Evolutionary conservation across 2,888 invertebrate species (phyloP).

Genomic region (Tetramorium bicarinatum): DNA sequence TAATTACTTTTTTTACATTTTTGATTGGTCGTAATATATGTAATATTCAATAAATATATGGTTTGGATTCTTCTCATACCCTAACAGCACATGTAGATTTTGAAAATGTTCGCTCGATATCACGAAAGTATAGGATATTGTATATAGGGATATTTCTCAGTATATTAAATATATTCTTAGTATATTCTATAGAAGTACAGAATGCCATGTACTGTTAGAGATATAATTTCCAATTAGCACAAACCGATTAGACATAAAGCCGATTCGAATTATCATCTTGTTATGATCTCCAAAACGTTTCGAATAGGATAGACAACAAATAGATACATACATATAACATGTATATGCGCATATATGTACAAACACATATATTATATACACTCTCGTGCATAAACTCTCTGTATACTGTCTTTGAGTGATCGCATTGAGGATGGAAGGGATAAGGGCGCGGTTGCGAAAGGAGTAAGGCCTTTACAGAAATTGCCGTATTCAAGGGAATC

Average conservation of each 20-base stretch:
- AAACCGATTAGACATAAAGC: neutral
- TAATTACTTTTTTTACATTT: neutral
- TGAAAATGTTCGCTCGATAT: no score
- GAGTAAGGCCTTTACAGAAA: slow-evolving; percentile 63
- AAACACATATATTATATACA: neutral
- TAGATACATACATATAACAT: neutral
- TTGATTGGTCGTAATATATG: neutral
- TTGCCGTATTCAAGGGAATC: slow-evolving; percentile 69
- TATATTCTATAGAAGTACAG: no score
- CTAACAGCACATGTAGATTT: no score
- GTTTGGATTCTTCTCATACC: no score
- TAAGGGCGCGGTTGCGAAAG: slow-evolving; percentile 31
- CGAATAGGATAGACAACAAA: slow-evolving; percentile 9
- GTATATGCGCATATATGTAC: neutral
- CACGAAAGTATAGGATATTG: no score
- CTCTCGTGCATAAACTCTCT: neutral
- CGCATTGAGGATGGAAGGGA: neutral
- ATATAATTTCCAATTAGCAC: slow-evolving; percentile 14
- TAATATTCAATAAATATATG: neutral
- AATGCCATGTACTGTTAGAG: no score
- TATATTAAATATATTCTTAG: no score
- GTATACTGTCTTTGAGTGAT: slow-evolving; percentile 31
- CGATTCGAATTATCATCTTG: slow-evolving; percentile 2
- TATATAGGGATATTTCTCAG: no score
- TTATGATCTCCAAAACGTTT: slow-evolving; percentile 19